A percentile compares a stretch with the other conserved stretches of the same genome.
phyloP scores from a whole-genome alignment of 2,113 vertebrate genomes.

The Apus apus region DNA sequence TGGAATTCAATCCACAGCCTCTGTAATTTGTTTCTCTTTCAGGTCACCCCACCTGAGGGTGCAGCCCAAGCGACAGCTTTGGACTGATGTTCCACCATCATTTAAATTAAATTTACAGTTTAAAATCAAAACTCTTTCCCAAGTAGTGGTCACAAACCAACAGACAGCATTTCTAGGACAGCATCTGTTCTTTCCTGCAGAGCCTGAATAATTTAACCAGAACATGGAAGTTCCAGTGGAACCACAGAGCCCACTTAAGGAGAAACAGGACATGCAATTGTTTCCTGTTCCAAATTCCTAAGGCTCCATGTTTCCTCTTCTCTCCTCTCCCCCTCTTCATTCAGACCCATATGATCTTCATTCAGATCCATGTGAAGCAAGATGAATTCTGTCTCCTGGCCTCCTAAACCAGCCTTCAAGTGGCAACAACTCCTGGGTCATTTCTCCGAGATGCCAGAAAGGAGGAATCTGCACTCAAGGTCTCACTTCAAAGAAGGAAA shows the following conservation, averaged over 20 bases:
- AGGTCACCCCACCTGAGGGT: not conserved
- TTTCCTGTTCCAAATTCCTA: not conserved
- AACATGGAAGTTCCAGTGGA: not conserved
- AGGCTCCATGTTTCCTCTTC: not conserved
- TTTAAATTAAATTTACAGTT: not conserved
- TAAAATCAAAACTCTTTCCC: not conserved
- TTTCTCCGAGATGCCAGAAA: not conserved
- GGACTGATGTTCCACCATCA: not conserved
- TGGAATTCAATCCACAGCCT: not conserved
- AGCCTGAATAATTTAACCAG: conserved; percentile 19
- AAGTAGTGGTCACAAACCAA: conserved; percentile 41
- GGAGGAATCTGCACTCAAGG: not conserved
- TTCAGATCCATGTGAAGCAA: not conserved
- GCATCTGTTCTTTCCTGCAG: conserved; percentile 25
- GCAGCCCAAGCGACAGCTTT: not conserved
- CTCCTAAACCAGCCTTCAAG: not conserved
- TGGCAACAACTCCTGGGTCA: not conserved
- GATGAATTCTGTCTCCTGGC: not conserved
- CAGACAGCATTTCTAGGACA: conserved; percentile 47
- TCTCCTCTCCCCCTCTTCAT: not conserved
- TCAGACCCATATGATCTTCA: not conserved
- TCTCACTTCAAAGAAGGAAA: not conserved
- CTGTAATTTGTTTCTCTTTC: not conserved
- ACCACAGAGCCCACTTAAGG: not conserved
- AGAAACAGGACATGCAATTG: rapidly evolving